phyloP scores from a whole-genome alignment of 1,140 invertebrate species.

The Hypsibius dujardini region DNA sequence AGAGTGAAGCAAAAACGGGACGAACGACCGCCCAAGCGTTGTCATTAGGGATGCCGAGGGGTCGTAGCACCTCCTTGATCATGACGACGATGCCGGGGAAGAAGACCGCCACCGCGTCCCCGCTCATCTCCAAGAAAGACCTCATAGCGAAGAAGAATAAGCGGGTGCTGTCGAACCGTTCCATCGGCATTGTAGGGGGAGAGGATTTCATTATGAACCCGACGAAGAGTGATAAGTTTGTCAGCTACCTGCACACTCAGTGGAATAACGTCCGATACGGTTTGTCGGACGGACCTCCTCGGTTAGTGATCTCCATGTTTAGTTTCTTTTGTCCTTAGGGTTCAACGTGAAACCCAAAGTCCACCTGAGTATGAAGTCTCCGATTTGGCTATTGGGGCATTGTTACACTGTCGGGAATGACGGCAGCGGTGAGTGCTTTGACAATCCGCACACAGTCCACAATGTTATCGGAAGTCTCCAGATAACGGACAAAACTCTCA shows the following conservation, averaged over 20 bases:
- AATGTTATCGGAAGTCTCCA: too few species aligned
- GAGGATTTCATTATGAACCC: slow-evolving; percentile 11
- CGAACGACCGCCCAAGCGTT: too few species aligned
- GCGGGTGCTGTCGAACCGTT: neutral
- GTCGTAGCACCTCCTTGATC: too few species aligned
- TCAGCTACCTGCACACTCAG: neutral
- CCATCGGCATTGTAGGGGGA: neutral
- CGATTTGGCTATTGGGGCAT: slow-evolving; percentile 59
- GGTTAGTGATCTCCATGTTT: slow-evolving; percentile 18
- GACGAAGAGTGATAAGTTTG: neutral
- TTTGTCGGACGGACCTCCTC: slow-evolving; percentile 27
- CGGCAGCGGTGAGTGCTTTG: slow-evolving; percentile 11
- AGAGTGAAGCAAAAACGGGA: too few species aligned
- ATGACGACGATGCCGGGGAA: too few species aligned
- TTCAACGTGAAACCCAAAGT: slow-evolving; percentile 61
- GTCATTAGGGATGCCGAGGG: too few species aligned
- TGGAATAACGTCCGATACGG: slow-evolving; percentile 81
- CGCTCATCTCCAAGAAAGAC: too few species aligned
- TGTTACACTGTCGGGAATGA: slow-evolving; percentile 40
- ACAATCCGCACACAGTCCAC: neutral
- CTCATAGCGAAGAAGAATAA: too few species aligned
- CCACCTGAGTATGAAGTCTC: slow-evolving; percentile 64
- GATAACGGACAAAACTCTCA: slow-evolving; percentile 13
- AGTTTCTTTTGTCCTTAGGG: slow-evolving; percentile 29
- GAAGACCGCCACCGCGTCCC: too few species aligned